A percentile compares a stretch with the other conserved stretches of the same genome.
These are phyloP conservation scores for Calcarius lapponicus DNA, from an alignment of 2,797 vertebrate genomes.

Conservation along the genomic window DNA sequence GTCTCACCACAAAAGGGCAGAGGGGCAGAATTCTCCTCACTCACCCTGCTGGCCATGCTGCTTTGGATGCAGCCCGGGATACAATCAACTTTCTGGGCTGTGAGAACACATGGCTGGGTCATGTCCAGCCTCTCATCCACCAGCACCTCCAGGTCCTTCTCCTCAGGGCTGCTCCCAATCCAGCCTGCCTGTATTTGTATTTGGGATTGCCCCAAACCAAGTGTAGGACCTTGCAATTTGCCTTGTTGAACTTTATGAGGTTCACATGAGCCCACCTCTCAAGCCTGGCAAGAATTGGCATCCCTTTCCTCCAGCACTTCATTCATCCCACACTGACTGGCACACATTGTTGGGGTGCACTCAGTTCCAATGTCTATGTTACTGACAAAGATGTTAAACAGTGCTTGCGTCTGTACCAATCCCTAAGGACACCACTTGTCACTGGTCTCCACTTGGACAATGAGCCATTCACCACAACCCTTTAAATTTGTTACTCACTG, in stretches of 20 bases:
- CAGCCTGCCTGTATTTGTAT: background rate
- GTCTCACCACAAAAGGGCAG: background rate
- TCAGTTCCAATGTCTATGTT: background rate
- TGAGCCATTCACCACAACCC: rapidly evolving
- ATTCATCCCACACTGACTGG: background rate
- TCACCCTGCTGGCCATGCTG: background rate
- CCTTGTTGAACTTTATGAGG: background rate
- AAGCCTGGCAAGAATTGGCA: background rate
- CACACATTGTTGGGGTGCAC: background rate
- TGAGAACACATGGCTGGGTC: background rate
- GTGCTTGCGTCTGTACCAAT: rapidly evolving
- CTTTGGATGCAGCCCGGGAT: background rate
- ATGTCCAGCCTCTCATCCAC: background rate
- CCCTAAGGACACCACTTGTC: background rate
- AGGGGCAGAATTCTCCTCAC: background rate
- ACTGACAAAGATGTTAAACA: background rate
- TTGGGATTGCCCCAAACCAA: background rate
- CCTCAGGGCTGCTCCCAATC: background rate
- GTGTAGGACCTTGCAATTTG: background rate
- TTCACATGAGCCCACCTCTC: background rate
- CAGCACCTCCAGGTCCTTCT: background rate
- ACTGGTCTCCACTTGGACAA: background rate
- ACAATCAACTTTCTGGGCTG: background rate
- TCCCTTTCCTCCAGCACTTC: background rate
- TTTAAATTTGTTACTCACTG: background rate